Percentiles rank a stretch among this genome's conserved stretches.
Conservation (phyloP, 2,113 vertebrate species). For the Ahaetulla prasina region DNA sequence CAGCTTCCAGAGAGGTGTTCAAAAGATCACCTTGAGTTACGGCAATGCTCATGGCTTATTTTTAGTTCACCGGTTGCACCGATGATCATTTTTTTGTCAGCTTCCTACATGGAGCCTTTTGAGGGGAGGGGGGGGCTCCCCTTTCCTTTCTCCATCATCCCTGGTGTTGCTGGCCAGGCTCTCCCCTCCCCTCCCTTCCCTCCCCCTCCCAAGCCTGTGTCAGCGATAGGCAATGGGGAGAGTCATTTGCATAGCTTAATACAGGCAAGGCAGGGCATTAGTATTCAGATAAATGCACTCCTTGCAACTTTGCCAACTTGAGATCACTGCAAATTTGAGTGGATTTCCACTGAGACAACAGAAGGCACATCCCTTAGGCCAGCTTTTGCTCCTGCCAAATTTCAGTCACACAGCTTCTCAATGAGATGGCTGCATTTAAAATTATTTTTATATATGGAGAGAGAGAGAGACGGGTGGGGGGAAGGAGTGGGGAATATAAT, state of each 20-base stretch:
- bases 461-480: no score
- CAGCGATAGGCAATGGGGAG: conserved; percentile 10
- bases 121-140: no score
- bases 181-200: no score
- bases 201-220: background rate
- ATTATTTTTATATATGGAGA: background rate
- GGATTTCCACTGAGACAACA: conserved; percentile 34
- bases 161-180: background rate
- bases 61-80: background rate
- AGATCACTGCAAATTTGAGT: conserved; percentile 36
- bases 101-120: background rate
- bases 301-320: conserved; percentile 34
- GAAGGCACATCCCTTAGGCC: conserved; percentile 30
- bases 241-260: conserved; percentile 29
- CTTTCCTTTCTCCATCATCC: background rate
- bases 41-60: background rate
- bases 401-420: conserved; percentile 26
- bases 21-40: conserved; percentile 17
- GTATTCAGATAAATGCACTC: conserved; percentile 31
- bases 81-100: background rate
- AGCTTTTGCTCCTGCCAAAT: conserved; percentile 32
- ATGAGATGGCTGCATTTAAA: conserved; percentile 20
- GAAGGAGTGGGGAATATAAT: background rate
- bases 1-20: background rate
- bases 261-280: conserved; percentile 21